These are phyloP conservation scores for Rutilus rutilus DNA, from an alignment of 2,113 vertebrate genomes.

Conservation along the genomic window DNA sequence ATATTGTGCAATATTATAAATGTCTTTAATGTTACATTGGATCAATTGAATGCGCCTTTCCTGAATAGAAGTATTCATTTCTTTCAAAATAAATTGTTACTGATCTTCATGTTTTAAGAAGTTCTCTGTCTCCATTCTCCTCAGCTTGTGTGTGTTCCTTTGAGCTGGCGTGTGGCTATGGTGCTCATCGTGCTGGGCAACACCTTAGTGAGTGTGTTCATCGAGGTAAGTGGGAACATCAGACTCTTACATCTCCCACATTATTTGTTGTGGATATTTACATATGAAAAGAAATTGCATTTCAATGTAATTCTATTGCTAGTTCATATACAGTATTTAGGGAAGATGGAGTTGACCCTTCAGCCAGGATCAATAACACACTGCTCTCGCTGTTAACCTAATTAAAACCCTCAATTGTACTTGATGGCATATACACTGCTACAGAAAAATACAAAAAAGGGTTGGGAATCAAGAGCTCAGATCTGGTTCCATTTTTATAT, in stretches of 20 bases:
- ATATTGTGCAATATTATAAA: not conserved
- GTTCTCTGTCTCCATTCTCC: conserved; percentile 33
- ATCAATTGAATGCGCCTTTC: not conserved
- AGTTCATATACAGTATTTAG: not conserved
- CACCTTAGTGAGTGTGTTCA: conserved; percentile 78
- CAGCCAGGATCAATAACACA: not conserved
- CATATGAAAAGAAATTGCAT: not conserved
- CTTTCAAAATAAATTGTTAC: not conserved
- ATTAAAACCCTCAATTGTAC: conserved; percentile 17
- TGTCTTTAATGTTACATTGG: not conserved
- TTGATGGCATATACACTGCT: not conserved
- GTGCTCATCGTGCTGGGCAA: conserved; percentile 84
- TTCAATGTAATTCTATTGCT: not conserved
- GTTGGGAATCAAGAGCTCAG: not conserved
- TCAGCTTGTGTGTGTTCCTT: conserved; percentile 92
- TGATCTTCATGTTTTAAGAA: not conserved
- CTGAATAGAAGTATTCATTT: not conserved
- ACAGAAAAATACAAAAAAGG: not conserved
- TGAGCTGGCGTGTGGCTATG: conserved; percentile 84
- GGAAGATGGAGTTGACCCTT: not conserved
- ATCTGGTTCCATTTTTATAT: too few relatives aligned
- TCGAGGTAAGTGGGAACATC: conserved; percentile 84
- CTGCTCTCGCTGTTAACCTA: conserved; percentile 39
- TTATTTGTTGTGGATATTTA: not conserved
- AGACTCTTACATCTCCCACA: not conserved